Evolutionary conservation across 2,113 vertebrate species (phyloP).

Genomic region (Pygoscelis adeliae): DNA sequence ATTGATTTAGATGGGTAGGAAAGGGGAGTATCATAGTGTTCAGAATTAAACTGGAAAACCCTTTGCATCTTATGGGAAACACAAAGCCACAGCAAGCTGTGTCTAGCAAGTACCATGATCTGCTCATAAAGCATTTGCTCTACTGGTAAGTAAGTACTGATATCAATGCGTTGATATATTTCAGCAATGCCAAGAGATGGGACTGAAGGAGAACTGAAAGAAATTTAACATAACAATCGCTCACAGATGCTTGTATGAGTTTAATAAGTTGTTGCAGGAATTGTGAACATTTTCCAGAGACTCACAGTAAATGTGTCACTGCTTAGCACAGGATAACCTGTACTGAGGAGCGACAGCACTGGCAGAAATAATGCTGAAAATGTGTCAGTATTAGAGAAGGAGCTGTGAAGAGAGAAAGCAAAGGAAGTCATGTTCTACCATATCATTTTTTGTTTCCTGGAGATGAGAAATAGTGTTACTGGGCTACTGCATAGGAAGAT

Average conservation of each 20-base stretch:
- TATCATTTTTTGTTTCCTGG: background rate
- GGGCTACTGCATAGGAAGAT: background rate
- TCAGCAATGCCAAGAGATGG: background rate
- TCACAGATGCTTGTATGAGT: background rate
- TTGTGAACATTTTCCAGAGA: background rate
- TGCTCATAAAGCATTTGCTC: background rate
- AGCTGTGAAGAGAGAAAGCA: background rate
- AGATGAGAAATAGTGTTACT: background rate
- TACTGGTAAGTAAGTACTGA: background rate
- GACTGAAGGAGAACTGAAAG: background rate
- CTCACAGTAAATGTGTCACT: background rate
- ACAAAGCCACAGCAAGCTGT: background rate
- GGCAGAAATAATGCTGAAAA: background rate
- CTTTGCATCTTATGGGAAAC: background rate
- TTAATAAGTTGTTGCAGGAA: background rate
- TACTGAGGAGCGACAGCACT: background rate
- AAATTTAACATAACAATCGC: background rate
- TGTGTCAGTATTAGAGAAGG: background rate
- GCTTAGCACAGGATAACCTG: background rate
- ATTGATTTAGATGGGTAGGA: background rate
- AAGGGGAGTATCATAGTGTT: background rate
- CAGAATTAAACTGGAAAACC: background rate
- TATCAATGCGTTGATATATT: background rate
- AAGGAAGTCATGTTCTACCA: background rate
- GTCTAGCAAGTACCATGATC: background rate